Conservation (phyloP, 2,113 vertebrate species). For the Mastomys coucha region DNA sequence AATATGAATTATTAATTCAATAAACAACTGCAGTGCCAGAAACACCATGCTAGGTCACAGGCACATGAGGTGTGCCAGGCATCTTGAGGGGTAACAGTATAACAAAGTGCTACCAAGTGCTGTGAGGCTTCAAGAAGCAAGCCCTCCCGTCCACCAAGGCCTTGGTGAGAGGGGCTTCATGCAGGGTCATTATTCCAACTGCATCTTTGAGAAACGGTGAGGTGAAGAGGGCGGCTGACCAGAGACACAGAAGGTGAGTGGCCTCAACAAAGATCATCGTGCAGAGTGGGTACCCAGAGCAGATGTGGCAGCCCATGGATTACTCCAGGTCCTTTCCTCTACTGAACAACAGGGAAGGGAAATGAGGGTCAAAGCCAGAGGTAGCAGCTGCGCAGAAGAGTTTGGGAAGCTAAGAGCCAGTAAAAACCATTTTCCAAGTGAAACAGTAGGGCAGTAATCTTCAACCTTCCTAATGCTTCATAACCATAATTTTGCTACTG, state of each 20-base stretch:
- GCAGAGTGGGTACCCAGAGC: background rate
- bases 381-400: background rate
- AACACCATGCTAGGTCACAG: background rate
- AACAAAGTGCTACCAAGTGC: too few species aligned
- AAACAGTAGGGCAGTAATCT: background rate
- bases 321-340: background rate
- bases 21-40: background rate
- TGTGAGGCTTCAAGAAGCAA: background rate
- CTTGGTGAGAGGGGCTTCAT: background rate
- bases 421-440: background rate
- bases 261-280: background rate
- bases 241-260: background rate
- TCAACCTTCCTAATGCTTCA: background rate
- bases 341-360: background rate
- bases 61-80: background rate
- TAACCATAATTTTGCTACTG: background rate
- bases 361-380: background rate
- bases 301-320: background rate
- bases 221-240: background rate
- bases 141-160: background rate
- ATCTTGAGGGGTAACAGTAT: background rate
- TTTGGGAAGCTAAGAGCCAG: background rate
- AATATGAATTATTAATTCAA: background rate
- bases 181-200: background rate
- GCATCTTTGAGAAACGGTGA: background rate